Conservation (phyloP, 2,113 vertebrate species). For the Melanerpes aurifrons region DNA sequence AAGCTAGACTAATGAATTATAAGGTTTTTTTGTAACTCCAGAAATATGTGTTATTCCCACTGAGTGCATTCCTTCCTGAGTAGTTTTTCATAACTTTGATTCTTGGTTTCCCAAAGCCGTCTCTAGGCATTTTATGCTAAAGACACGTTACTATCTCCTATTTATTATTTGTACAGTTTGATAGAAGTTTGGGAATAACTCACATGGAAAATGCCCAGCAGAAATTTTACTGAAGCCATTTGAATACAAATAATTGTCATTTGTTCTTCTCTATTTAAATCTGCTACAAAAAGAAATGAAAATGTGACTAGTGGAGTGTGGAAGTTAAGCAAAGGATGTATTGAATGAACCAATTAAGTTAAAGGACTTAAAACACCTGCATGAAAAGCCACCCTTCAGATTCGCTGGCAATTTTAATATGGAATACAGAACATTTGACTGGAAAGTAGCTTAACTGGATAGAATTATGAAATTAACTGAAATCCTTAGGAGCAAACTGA, state of each 20-base stretch:
- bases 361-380: background rate
- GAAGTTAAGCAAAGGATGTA: constrained; percentile 19
- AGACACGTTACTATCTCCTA: background rate
- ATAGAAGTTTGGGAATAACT: constrained; percentile 42
- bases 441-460: background rate
- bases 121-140: background rate
- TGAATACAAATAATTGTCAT: constrained; percentile 30
- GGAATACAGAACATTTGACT: background rate
- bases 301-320: constrained; percentile 30
- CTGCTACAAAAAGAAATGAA: constrained; percentile 24
- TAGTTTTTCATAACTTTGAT: background rate
- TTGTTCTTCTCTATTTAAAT: constrained; percentile 44
- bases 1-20: background rate
- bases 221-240: constrained; percentile 12
- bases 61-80: background rate
- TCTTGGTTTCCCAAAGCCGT: background rate
- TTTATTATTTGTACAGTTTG: constrained; percentile 37
- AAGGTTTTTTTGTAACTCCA: background rate
- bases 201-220: constrained; percentile 30
- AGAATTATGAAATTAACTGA: background rate
- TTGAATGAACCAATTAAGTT: constrained; percentile 9
- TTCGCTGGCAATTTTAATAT: background rate
- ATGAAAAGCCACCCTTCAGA: background rate
- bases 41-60: background rate
- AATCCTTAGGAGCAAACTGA: background rate